Conservation (phyloP, 1,140 invertebrate species). For the Gonioctena quinquepunctata region DNA sequence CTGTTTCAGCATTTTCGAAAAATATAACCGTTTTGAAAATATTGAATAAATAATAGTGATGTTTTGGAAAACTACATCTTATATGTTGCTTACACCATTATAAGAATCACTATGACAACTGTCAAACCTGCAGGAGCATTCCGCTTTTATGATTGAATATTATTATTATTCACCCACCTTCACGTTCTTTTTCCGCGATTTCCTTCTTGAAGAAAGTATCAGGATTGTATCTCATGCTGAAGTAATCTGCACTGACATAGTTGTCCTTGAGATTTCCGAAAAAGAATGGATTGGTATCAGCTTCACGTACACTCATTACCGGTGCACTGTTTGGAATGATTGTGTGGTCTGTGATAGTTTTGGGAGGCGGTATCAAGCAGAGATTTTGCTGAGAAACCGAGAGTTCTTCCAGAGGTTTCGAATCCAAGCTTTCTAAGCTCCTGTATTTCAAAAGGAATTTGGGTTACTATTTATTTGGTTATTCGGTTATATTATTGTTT, state of each 20-base stretch:
- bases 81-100: too few species aligned
- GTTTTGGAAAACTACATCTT: too few species aligned
- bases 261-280: slow-evolving; percentile 42
- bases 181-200: not conserved
- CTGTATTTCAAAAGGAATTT: too few species aligned
- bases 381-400: slow-evolving; percentile 36
- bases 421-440: slow-evolving; percentile 43
- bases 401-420: slow-evolving; percentile 34
- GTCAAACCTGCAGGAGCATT: too few species aligned
- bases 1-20: too few species aligned
- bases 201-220: slow-evolving; percentile 34
- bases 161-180: not conserved
- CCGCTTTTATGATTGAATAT: too few species aligned
- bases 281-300: slow-evolving; percentile 41
- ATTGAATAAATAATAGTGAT: too few species aligned
- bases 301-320: not conserved
- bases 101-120: too few species aligned
- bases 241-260: slow-evolving; percentile 42
- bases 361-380: slow-evolving; percentile 23
- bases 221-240: slow-evolving; percentile 43
- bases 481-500: too few species aligned
- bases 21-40: too few species aligned
- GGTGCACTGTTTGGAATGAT: not conserved
- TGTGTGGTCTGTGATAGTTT: not conserved
- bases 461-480: not conserved